Evolutionary conservation across 1,140 invertebrate species (phyloP).

Genomic region (Pantala flavescens): DNA sequence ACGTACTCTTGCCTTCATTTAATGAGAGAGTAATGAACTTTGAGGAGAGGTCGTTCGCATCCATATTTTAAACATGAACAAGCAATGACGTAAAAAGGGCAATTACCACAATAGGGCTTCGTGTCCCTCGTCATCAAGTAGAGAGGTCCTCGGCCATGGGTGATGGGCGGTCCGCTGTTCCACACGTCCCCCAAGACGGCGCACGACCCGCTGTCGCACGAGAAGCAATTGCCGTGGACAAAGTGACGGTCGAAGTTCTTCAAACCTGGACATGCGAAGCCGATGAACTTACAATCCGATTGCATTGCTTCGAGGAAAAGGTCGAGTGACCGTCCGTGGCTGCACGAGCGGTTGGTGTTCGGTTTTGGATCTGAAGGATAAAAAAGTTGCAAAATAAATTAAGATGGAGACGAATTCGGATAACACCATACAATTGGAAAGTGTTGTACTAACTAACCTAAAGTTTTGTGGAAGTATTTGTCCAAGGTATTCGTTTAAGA

Average conservation of each 20-base stretch:
- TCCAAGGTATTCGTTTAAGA: too few relatives aligned
- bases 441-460: too few relatives aligned
- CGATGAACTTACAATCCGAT: slow-evolving; percentile 35
- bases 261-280: slow-evolving; percentile 37
- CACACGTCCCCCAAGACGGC: neutral
- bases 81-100: too few relatives aligned
- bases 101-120: slow-evolving; percentile 41
- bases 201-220: slow-evolving; percentile 21
- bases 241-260: slow-evolving; percentile 28
- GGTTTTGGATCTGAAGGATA: slow-evolving; percentile 29
- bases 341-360: slow-evolving; percentile 37
- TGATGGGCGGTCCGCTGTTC: slow-evolving; percentile 25
- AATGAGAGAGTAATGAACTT: too few relatives aligned
- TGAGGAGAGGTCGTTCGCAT: too few relatives aligned
- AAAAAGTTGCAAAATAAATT: too few relatives aligned
- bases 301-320: slow-evolving; percentile 31
- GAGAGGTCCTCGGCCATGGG: slow-evolving; percentile 35
- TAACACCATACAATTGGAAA: too few relatives aligned
- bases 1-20: too few relatives aligned
- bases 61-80: too few relatives aligned
- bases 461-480: too few relatives aligned
- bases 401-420: too few relatives aligned
- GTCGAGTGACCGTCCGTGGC: slow-evolving; percentile 33
- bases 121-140: slow-evolving; percentile 37
- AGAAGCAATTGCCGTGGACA: slow-evolving; percentile 36